Evolutionary conservation across 2,888 invertebrate species (phyloP).

Genomic region (Drosophila melanosoma): DNA sequence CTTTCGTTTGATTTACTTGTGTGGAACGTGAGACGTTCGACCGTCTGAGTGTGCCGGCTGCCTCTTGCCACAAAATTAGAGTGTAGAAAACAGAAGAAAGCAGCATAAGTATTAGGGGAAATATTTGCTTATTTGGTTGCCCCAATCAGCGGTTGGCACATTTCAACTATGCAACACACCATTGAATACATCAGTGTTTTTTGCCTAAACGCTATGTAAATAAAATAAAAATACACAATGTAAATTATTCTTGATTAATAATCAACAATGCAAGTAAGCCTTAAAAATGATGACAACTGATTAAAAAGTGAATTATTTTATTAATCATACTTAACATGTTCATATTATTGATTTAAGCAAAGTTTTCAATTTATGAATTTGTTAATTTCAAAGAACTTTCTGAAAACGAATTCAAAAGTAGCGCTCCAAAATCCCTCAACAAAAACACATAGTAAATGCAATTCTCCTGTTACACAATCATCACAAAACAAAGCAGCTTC

Average conservation of each 20-base stretch:
- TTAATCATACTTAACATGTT: background rate
- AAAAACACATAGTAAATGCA: background rate
- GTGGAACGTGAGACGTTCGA: conserved; percentile 53
- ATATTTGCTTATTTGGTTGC: conserved; percentile 20
- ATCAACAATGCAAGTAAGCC: background rate
- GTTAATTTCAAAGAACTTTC: background rate
- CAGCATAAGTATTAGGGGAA: conserved; percentile 6
- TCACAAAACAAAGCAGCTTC: conserved; percentile 9
- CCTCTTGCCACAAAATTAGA: conserved; percentile 33
- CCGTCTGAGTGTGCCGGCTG: conserved; percentile 14
- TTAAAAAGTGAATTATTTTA: background rate
- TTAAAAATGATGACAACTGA: background rate
- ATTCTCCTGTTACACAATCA: conserved; percentile 5
- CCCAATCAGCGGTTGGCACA: background rate
- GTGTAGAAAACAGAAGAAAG: conserved; percentile 27
- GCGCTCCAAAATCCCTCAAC: background rate
- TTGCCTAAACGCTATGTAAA: background rate
- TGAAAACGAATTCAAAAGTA: background rate
- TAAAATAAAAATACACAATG: background rate
- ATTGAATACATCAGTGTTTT: background rate
- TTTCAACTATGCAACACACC: background rate
- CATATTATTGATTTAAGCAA: background rate
- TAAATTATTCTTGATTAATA: background rate
- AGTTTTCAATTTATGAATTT: background rate
- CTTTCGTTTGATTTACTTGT: conserved; percentile 72